Percentiles rank a stretch among this genome's conserved stretches.
Conservation (phyloP, 1,140 invertebrate genomes). For the Penaeus chinensis region DNA sequence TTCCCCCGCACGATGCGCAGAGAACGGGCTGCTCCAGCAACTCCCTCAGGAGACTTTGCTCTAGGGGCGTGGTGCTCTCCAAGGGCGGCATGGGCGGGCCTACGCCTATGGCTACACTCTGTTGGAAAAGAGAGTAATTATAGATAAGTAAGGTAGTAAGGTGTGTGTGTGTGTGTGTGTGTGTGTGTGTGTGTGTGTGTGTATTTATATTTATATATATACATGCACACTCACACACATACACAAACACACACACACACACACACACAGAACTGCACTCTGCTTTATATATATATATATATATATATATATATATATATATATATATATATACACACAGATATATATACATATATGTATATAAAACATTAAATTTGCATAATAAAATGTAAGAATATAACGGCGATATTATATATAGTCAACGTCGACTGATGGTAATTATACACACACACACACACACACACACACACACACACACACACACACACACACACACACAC, state of each 20-base stretch:
- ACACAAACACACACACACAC: no score
- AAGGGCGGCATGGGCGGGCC: neutral
- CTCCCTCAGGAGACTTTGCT: constrained; percentile 36
- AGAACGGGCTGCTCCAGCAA: constrained; percentile 17
- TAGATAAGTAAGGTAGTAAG: neutral
- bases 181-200: no score
- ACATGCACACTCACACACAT: no score
- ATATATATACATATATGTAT: constrained; percentile 17
- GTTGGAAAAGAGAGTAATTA: neutral
- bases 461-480: no score
- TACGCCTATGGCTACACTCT: neutral
- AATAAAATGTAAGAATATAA: neutral
- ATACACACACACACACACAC: no score
- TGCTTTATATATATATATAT: no score
- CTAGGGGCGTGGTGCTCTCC: neutral
- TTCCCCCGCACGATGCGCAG: neutral
- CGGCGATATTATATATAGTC: neutral
- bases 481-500: no score
- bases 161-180: no score
- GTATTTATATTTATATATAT: neutral
- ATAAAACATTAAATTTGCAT: neutral
- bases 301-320: neutral
- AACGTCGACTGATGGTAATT: no score
- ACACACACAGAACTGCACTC: no score
- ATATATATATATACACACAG: neutral